Conservation (phyloP, 2,888 invertebrate genomes). For the Sphaerophoria taeniata region DNA sequence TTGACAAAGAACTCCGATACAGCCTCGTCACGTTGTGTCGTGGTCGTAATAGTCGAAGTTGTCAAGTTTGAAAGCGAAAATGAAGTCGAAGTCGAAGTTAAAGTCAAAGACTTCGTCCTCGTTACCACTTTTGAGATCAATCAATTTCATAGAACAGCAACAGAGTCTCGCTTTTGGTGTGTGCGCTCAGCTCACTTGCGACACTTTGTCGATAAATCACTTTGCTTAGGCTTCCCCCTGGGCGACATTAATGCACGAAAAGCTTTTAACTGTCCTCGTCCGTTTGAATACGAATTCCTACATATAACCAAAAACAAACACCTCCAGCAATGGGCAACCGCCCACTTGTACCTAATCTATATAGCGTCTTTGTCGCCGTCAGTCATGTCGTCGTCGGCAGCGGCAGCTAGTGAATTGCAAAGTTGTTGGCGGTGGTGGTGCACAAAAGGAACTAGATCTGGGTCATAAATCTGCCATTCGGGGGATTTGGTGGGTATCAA, state of each 20-base stretch:
- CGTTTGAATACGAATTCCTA: conserved; percentile 34
- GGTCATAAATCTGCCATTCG: conserved; percentile 58
- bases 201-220: conserved; percentile 71
- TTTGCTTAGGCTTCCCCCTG: conserved; percentile 65
- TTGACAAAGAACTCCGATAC: conserved; percentile 37
- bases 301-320: conserved; percentile 27
- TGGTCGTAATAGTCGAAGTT: neutral
- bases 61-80: neutral
- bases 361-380: conserved; percentile 51
- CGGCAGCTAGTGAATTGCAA: neutral
- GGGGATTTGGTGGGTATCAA: conserved; percentile 46
- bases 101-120: conserved; percentile 13
- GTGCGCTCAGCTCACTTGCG: conserved; percentile 53
- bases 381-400: conserved; percentile 6
- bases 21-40: conserved; percentile 1
- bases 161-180: conserved; percentile 2
- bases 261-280: conserved; percentile 55
- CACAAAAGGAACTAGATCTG: conserved; percentile 53
- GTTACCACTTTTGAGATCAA: conserved; percentile 55
- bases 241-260: conserved; percentile 66
- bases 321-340: conserved; percentile 57
- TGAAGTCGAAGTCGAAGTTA: neutral
- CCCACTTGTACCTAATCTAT: conserved; percentile 58
- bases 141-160: conserved; percentile 42
- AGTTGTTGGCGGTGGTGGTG: conserved; percentile 30